These are phyloP conservation scores for Hirundo rustica DNA, from an alignment of 2,797 vertebrate species.

Conservation along the genomic window DNA sequence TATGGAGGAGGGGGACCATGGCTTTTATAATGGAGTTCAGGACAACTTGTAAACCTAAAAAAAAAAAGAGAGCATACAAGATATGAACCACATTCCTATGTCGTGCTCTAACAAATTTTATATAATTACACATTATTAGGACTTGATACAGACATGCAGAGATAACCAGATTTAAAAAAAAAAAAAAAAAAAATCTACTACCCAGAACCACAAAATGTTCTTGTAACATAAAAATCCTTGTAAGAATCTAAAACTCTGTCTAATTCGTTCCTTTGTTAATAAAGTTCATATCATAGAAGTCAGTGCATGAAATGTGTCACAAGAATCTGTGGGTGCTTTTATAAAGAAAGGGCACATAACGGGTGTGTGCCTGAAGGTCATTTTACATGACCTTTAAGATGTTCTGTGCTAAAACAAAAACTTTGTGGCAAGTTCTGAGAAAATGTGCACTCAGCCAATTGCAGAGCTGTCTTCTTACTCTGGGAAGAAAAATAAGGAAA, in stretches of 20 bases:
- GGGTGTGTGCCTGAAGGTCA: not conserved
- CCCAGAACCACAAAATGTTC: not conserved
- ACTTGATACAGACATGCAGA: not conserved
- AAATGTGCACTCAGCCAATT: not conserved
- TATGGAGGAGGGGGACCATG: slow-evolving; percentile 99
- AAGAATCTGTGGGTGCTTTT: not conserved
- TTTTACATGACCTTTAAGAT: not conserved
- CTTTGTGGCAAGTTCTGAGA: not conserved
- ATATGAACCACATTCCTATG: not conserved
- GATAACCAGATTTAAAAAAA: not conserved
- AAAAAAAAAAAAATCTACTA: not conserved
- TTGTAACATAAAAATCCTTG: not conserved
- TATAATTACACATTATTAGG: not conserved
- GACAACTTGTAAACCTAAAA: slow-evolving; percentile 98
- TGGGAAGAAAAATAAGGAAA: not conserved
- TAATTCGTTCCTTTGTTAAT: not conserved
- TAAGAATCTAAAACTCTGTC: not conserved
- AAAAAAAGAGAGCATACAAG: not conserved
- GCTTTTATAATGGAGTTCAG: slow-evolving; percentile 99
- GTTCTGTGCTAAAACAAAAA: not conserved
- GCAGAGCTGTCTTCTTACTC: not conserved
- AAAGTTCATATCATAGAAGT: not conserved
- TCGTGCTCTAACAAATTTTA: not conserved
- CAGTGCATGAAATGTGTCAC: not conserved
- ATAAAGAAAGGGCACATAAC: not conserved